Conservation (phyloP, 2,113 vertebrate genomes). For the Myanophis thanlyinensis region DNA sequence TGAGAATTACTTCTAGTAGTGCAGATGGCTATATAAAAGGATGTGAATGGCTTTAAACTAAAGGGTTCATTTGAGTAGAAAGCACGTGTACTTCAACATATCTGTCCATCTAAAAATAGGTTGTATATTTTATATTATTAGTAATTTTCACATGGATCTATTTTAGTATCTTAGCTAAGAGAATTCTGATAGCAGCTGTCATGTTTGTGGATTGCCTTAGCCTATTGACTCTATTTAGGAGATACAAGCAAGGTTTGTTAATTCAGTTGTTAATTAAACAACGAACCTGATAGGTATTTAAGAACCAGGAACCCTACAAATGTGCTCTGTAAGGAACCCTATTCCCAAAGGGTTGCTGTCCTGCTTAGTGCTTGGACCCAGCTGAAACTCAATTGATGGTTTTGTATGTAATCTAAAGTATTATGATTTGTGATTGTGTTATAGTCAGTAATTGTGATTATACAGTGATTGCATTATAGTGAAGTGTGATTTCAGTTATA, state of each 20-base stretch:
- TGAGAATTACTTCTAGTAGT: constrained; percentile 45
- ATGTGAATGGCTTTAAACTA: constrained; percentile 24
- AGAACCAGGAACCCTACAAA: background rate
- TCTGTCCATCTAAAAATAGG: constrained; percentile 7
- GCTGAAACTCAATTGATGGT: background rate
- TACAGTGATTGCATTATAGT: background rate
- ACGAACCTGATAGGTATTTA: background rate
- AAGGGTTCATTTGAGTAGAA: constrained; percentile 2
- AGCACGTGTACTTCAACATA: background rate
- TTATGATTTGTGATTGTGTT: background rate
- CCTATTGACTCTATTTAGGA: background rate
- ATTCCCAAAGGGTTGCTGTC: background rate
- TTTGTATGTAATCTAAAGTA: background rate
- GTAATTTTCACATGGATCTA: background rate
- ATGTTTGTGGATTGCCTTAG: background rate
- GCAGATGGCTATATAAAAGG: constrained; percentile 20
- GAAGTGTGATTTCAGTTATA: background rate
- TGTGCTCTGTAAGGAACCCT: background rate
- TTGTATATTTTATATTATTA: background rate
- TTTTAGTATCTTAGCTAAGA: constrained; percentile 9
- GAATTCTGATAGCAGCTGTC: background rate
- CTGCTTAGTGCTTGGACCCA: background rate
- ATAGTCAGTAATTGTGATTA: background rate
- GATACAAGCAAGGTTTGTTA: background rate
- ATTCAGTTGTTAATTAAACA: background rate